Base-by-base conservation (phyloP, 2,797 vertebrate species). In the Cacajao melanocephalus region DNA sequence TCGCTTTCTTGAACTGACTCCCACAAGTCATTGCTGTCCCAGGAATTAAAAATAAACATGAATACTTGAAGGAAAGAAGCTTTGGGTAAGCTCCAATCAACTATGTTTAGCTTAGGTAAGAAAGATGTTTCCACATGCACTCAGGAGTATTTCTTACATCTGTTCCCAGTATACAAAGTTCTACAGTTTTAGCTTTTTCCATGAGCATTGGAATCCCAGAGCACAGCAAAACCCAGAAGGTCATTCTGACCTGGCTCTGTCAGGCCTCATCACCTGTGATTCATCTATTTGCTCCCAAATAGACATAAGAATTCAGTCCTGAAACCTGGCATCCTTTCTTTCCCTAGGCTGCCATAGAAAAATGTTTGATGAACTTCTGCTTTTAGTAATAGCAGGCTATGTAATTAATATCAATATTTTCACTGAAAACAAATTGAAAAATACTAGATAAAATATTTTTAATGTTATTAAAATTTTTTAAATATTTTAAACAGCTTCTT, bases 211-310 rank as follows among this genome's bases (percentile, higher is more conserved):
- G 48, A 95, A 76, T 55, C n/a, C 79, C 61, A 97, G 90, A 64
- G 48, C 73, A 89, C 10, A 93, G 67, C 19, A 82, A 93, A 96
- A 88, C 41, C 48, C 33, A 72, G 15, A 15, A 94, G 67, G 73
- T 89, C 55, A 94, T 76, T 93, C 70, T 91, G 88, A 88, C 73
- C 52, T 41, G 17, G 33, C 52, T 92, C 76, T 67, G 52, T 64
- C 50, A 52, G 7, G 5, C 30, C 12, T 41, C 26, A 52, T 88
- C 48, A 55, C 12, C 24, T 44, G 50, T 24, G 58, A 64, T 39
- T 94, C 88, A 83, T 57, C 26, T 58, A 58, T 93, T 20, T 91
- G 30, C 50, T 93, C 58, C 57, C 92, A 93, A 89, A 87, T 9
- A 61, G 22, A 81, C 12, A 26, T 5, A 86, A 41, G 52, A 76